Percentiles rank a stretch among this genome's conserved stretches.
These are phyloP conservation scores for Rhopilema esculentum DNA, from an alignment of 30 jellyfish, hydroid and myxozoan genomes.

Conservation along the genomic window DNA sequence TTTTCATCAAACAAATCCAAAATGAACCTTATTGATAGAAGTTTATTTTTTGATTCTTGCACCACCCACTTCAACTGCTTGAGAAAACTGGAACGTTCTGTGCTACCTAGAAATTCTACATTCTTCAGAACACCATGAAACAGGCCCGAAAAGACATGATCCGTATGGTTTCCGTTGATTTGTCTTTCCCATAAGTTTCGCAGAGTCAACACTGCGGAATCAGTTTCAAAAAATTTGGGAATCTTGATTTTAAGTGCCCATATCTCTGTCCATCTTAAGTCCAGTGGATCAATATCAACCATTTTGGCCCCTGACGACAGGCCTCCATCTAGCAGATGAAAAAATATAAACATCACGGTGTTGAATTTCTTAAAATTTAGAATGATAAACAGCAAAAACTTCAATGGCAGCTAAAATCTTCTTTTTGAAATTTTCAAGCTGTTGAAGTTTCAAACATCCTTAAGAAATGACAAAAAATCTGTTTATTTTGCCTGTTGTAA, in stretches of 20 bases:
- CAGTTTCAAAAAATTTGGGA: constrained; percentile 19
- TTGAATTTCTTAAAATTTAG: too few relatives aligned
- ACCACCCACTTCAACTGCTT: constrained; percentile 4
- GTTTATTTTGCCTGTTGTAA: too few relatives aligned
- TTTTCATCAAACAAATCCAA: constrained; percentile 18
- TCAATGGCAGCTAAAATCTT: too few relatives aligned
- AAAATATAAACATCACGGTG: neutral
- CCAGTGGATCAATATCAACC: constrained; percentile 70
- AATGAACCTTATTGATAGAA: constrained; percentile 37
- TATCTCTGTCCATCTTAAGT: constrained; percentile 34
- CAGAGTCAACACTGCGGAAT: constrained; percentile 35
- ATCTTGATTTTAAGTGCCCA: constrained; percentile 48
- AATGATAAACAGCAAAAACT: too few relatives aligned
- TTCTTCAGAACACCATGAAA: constrained; percentile 45
- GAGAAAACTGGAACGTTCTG: constrained; percentile 5
- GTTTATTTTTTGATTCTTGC: neutral
- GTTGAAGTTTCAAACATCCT: too few relatives aligned
- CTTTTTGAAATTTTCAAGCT: too few relatives aligned
- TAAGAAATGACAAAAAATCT: too few relatives aligned
- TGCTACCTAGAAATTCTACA: neutral
- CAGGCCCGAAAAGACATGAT: constrained; percentile 4
- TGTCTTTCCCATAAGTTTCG: constrained; percentile 31
- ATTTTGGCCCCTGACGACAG: constrained; percentile 26
- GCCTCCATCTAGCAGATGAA: neutral
- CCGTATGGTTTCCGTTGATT: neutral